Evolutionary conservation across 2,797 vertebrate genomes (phyloP).

Genomic region (Anguilla megastoma): DNA sequence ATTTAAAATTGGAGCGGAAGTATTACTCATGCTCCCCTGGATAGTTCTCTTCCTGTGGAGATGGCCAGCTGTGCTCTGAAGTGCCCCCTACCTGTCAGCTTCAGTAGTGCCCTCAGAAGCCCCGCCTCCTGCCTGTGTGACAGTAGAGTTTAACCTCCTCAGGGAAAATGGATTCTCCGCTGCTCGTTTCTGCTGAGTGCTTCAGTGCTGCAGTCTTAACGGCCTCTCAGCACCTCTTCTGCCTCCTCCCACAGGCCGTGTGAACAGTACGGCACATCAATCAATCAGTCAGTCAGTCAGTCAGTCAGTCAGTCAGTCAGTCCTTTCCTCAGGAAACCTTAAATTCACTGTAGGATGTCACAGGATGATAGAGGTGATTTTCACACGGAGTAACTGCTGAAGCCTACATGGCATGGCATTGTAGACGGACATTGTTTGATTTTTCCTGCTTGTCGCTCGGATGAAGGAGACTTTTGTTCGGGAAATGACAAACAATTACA

Average conservation of each 20-base stretch:
- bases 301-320: not conserved
- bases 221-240: not conserved
- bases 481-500: not conserved
- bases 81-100: constrained; percentile 6
- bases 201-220: not conserved
- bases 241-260: not conserved
- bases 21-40: not conserved
- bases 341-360: not conserved
- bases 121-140: not conserved
- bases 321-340: not conserved
- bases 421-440: not conserved
- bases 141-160: not conserved
- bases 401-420: not conserved
- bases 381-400: not conserved
- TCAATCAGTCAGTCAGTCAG: too few species aligned
- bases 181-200: not conserved
- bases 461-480: not conserved
- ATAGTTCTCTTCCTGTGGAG: not conserved
- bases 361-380: not conserved
- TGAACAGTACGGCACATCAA: not conserved
- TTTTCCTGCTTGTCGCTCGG: not conserved
- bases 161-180: not conserved
- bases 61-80: not conserved
- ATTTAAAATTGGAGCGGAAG: not conserved
- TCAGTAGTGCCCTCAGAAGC: not conserved